Evolutionary conservation across 2,113 vertebrate genomes (phyloP).

Genomic region (Sinocyclocheilus anshuiensis): DNA sequence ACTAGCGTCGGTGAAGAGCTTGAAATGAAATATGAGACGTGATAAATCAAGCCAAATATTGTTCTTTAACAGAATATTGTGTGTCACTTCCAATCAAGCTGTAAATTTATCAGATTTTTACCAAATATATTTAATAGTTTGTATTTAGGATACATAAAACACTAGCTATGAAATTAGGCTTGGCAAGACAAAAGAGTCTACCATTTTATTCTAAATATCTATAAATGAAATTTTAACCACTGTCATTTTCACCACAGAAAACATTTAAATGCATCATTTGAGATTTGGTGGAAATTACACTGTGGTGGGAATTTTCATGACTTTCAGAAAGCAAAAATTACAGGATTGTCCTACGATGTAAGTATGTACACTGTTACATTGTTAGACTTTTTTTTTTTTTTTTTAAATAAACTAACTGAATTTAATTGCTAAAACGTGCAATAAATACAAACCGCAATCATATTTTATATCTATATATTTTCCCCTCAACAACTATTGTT

Average conservation of each 20-base stretch:
- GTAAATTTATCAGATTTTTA: neutral
- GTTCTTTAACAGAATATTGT: neutral
- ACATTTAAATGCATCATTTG: neutral
- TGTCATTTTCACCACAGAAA: neutral
- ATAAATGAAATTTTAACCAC: neutral
- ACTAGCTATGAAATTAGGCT: too few relatives aligned
- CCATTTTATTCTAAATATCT: neutral
- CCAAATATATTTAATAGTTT: too few relatives aligned
- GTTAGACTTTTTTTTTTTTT: too few relatives aligned
- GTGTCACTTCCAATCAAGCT: neutral
- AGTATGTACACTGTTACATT: too few relatives aligned
- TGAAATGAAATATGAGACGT: too few relatives aligned
- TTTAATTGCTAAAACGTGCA: neutral
- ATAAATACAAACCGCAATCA: neutral
- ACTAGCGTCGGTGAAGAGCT: too few relatives aligned
- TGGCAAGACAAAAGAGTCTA: too few relatives aligned
- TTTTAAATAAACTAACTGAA: neutral
- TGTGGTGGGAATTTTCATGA: neutral
- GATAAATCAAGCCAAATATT: too few relatives aligned
- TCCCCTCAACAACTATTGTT: neutral
- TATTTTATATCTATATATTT: neutral
- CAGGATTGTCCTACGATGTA: too few relatives aligned
- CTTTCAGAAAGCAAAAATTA: neutral
- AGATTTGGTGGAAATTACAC: too few relatives aligned
- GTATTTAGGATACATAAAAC: too few relatives aligned